These are phyloP conservation scores for Coleophora flavipennella DNA, from an alignment of 2,888 invertebrate species.

Conservation along the genomic window DNA sequence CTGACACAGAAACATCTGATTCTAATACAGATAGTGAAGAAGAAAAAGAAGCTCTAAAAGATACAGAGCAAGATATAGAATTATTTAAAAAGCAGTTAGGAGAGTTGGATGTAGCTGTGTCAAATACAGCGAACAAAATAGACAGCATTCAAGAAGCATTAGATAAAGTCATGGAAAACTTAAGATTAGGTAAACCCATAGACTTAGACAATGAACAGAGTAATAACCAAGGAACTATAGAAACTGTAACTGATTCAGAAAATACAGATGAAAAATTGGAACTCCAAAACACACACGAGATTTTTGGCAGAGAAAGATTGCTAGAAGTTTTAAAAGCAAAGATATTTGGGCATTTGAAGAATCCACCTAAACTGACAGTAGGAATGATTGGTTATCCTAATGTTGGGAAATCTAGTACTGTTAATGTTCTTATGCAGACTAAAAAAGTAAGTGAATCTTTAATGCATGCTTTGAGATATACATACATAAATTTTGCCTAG, in stretches of 20 bases:
- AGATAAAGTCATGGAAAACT: conserved; percentile 48
- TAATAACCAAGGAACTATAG: neutral
- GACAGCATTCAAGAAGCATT: conserved; percentile 67
- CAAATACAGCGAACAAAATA: conserved; percentile 69
- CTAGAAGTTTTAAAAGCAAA: conserved; percentile 77
- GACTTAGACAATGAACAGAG: conserved; percentile 25
- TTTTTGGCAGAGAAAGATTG: conserved; percentile 79
- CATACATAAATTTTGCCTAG: no score
- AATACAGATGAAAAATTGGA: conserved; percentile 9
- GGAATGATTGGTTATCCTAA: conserved; percentile 99
- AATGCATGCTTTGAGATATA: no score
- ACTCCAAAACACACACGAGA: conserved; percentile 67
- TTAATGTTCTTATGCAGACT: conserved; percentile 89
- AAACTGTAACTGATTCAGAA: neutral
- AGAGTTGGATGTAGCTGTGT: conserved; percentile 66
- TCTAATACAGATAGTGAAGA: conserved; percentile 29
- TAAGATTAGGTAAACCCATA: conserved; percentile 45
- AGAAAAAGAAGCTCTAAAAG: conserved; percentile 34
- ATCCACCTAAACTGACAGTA: conserved; percentile 79
- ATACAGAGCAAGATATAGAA: conserved; percentile 53
- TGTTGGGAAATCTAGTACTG: conserved; percentile 99
- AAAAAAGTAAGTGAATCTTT: conserved; percentile 75
- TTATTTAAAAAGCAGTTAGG: conserved; percentile 64
- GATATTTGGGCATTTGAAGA: conserved; percentile 56
- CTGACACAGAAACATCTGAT: conserved; percentile 44